Conservation (phyloP, 2,888 invertebrate species). For the Andrena fulva region DNA sequence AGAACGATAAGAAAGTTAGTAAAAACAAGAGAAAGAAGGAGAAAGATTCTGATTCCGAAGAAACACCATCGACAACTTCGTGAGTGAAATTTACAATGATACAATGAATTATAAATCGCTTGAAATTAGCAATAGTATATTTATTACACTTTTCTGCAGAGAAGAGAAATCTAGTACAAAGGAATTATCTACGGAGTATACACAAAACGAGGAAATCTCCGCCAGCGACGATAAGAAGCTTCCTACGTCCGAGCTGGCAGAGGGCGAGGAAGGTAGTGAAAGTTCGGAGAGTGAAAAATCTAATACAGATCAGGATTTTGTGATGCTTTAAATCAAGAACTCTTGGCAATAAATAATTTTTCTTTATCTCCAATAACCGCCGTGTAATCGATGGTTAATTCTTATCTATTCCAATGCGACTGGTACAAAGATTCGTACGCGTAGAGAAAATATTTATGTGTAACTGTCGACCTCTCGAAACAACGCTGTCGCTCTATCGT, state of each 20-base stretch:
- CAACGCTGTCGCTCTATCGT: constrained; percentile 19
- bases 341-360: constrained; percentile 64
- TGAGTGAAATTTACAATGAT: constrained; percentile 34
- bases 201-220: constrained; percentile 64
- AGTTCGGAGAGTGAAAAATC: constrained; percentile 93
- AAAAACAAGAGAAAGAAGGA: constrained; percentile 92
- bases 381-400: constrained; percentile 58
- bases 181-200: constrained; percentile 59
- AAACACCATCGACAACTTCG: constrained; percentile 74
- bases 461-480: constrained; percentile 35
- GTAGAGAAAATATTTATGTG: constrained; percentile 39
- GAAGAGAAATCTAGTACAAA: constrained; percentile 66
- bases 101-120: background rate
- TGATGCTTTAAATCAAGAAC: constrained; percentile 89
- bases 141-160: constrained; percentile 41
- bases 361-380: constrained; percentile 51
- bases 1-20: constrained; percentile 86
- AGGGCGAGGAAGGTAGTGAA: constrained; percentile 81
- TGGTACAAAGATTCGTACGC: constrained; percentile 30
- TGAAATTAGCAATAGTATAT: background rate
- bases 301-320: constrained; percentile 94
- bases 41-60: constrained; percentile 93
- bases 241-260: constrained; percentile 63
- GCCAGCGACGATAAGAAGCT: constrained; percentile 67
- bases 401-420: constrained; percentile 52